Evolutionary conservation across 92 coral and sea anemone genomes (phyloP).

Genomic region (Parazoanthus darwini): DNA sequence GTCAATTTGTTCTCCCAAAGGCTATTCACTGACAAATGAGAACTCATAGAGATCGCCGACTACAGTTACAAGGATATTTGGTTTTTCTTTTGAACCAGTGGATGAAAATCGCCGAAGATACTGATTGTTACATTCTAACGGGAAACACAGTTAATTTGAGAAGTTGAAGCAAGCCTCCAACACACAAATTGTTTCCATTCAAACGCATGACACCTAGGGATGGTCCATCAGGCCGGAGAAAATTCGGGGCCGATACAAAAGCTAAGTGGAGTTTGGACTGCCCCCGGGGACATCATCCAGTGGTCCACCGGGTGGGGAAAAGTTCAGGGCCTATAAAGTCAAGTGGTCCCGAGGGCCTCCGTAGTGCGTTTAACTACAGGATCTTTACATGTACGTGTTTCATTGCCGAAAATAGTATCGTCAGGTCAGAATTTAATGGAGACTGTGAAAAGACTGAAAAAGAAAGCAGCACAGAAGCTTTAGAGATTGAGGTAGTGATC

Average conservation of each 20-base stretch:
- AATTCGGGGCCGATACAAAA: too few species aligned
- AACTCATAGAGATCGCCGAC: too few species aligned
- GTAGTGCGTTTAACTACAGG: neutral
- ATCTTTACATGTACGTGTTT: too few species aligned
- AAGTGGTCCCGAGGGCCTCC: too few species aligned
- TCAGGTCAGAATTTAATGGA: neutral
- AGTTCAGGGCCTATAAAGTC: too few species aligned
- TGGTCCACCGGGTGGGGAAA: neutral
- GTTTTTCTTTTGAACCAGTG: neutral
- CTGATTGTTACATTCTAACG: too few species aligned
- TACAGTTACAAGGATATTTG: neutral
- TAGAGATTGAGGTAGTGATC: too few species aligned
- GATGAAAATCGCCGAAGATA: neutral
- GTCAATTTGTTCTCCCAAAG: neutral
- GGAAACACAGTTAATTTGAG: neutral
- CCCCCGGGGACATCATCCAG: neutral
- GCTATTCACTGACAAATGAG: neutral
- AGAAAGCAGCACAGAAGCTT: neutral
- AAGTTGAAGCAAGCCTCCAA: neutral
- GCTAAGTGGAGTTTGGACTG: too few species aligned
- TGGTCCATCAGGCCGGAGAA: too few species aligned
- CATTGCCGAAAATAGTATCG: too few species aligned
- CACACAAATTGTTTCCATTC: neutral
- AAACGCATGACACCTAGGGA: too few species aligned
- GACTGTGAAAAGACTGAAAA: neutral